These are phyloP conservation scores for Amphipoea lucens DNA, from an alignment of 2,888 invertebrate species.

Conservation along the genomic window DNA sequence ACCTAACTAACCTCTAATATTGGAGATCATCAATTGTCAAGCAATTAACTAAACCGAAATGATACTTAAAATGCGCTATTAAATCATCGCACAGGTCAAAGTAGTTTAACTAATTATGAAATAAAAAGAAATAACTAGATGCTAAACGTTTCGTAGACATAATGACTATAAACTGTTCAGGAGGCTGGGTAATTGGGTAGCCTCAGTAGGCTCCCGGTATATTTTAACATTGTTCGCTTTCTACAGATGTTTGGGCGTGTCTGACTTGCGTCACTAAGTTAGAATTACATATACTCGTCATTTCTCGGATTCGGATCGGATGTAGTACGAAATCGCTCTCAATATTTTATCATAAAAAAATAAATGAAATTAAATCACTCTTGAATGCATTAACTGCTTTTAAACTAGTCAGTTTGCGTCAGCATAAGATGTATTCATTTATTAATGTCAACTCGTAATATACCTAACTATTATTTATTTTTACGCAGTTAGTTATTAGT, in stretches of 20 bases:
- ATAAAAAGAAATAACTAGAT: not conserved
- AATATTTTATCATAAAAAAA: conserved; percentile 5
- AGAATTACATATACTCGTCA: conserved; percentile 13
- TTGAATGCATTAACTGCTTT: conserved; percentile 4
- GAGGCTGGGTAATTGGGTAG: conserved; percentile 6
- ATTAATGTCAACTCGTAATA: not conserved
- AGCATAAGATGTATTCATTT: not conserved
- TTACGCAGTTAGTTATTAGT: not conserved
- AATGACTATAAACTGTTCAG: conserved; percentile 4
- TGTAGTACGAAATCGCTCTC: not conserved
- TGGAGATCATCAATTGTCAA: conserved; percentile 1
- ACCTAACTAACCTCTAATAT: not conserved
- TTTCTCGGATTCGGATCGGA: no score
- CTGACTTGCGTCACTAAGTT: conserved; percentile 33
- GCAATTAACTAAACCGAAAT: conserved; percentile 7
- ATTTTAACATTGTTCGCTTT: conserved; percentile 12
- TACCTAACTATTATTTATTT: not conserved
- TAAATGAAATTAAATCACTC: conserved; percentile 3
- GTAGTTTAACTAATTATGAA: conserved; percentile 2
- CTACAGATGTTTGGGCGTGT: conserved; percentile 19
- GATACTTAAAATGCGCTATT: conserved; percentile 6
- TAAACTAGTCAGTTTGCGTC: conserved; percentile 1
- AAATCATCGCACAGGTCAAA: conserved; percentile 20
- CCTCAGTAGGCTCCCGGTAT: not conserved
- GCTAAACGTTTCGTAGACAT: conserved; percentile 24